Evolutionary conservation across 2,797 vertebrate genomes (phyloP).

Genomic region (Syngnathus rostellatus): DNA sequence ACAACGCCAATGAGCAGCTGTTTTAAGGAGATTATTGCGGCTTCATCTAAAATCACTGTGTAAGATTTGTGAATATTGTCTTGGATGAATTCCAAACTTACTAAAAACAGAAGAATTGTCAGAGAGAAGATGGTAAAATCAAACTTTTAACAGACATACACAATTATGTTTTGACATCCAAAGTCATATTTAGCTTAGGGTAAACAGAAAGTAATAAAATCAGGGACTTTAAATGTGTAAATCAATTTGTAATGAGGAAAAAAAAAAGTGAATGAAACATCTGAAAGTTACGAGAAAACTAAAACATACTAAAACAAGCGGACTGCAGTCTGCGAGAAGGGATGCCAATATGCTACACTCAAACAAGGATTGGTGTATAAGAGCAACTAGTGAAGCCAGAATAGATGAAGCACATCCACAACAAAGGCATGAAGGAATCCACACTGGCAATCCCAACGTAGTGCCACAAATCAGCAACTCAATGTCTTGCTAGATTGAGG

Average conservation of each 20-base stretch:
- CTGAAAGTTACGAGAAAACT: conserved; percentile 50
- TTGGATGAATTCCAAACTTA: not conserved
- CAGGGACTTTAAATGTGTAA: not conserved
- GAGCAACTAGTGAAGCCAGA: conserved; percentile 1
- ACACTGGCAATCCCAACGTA: not conserved
- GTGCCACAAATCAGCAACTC: conserved; percentile 10
- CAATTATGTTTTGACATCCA: not conserved
- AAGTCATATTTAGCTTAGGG: not conserved
- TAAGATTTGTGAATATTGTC: not conserved
- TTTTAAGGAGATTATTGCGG: not conserved
- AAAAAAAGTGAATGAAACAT: conserved; percentile 1
- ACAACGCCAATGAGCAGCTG: not conserved
- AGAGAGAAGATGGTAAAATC: not conserved
- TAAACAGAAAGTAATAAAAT: not conserved
- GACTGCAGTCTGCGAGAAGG: conserved; percentile 3
- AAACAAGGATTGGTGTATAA: conserved; percentile 4
- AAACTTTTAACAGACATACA: not conserved
- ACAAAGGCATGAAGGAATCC: conserved; percentile 16
- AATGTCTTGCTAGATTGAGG: not conserved
- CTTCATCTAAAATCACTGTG: not conserved
- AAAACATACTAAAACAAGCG: conserved; percentile 3
- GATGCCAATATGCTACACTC: conserved; percentile 1
- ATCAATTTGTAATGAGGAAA: not conserved
- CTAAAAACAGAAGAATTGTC: not conserved
- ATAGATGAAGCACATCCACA: conserved; percentile 1